Conservation (phyloP, 2,113 vertebrate species). For the Pygoscelis adeliae region DNA sequence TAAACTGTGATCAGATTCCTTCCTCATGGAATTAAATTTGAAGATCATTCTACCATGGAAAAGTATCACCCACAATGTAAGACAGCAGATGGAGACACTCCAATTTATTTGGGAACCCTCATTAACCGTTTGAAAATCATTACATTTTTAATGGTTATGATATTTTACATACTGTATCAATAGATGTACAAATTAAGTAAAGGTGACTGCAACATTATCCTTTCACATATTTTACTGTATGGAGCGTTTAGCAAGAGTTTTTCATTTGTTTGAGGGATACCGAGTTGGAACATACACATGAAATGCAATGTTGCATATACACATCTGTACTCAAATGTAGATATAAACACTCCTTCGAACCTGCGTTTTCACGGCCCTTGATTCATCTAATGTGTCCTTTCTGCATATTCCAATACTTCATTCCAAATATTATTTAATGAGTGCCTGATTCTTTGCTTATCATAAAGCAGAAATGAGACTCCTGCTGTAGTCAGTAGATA, state of each 20-base stretch:
- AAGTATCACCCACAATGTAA: conserved; percentile 55
- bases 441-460: neutral
- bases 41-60: conserved; percentile 59
- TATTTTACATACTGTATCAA: neutral
- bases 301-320: neutral
- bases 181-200: neutral
- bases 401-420: neutral
- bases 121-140: conserved; percentile 57
- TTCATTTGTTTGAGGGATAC: conserved; percentile 3
- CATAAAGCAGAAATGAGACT: neutral
- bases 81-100: conserved; percentile 63
- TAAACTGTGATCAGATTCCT: conserved; percentile 71
- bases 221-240: conserved; percentile 19
- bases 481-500: neutral
- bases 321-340: neutral
- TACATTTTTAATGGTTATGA: conserved; percentile 44
- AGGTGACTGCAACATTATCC: conserved; percentile 23
- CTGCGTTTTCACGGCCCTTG: accelerated
- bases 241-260: neutral
- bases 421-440: neutral
- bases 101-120: conserved; percentile 62
- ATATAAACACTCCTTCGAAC: neutral
- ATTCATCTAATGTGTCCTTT: neutral
- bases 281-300: neutral
- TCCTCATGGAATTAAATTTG: conserved; percentile 68